These are phyloP conservation scores for Trachelus tabidus DNA, from an alignment of 2,888 invertebrate genomes.

Conservation along the genomic window DNA sequence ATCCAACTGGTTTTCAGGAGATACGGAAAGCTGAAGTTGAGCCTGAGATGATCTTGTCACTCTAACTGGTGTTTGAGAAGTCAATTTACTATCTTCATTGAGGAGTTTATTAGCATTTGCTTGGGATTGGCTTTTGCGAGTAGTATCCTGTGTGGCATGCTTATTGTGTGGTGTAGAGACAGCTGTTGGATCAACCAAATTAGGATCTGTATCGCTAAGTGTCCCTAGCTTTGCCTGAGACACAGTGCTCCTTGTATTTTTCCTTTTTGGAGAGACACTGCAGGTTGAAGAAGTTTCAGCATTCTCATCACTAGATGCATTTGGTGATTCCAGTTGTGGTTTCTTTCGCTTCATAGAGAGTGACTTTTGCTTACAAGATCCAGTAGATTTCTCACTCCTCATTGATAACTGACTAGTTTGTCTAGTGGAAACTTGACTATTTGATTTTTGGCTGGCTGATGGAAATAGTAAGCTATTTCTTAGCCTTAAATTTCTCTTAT, in stretches of 20 bases:
- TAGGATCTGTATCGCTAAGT: not conserved
- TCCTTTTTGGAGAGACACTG: not conserved
- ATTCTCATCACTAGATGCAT: slow-evolving; percentile 4
- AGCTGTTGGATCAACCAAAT: not conserved
- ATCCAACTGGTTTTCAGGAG: slow-evolving; percentile 11
- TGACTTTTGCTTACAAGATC: slow-evolving; percentile 17
- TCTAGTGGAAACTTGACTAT: slow-evolving; percentile 13
- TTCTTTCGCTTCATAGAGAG: slow-evolving; percentile 11
- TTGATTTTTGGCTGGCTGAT: not conserved
- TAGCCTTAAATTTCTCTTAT: slow-evolving; percentile 35
- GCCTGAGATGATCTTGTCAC: not conserved
- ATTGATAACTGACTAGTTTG: slow-evolving; percentile 11
- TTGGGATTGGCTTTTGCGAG: not conserved
- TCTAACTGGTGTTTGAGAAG: not conserved
- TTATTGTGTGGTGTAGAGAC: not conserved
- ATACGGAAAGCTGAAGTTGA: not conserved
- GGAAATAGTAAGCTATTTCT: slow-evolving; percentile 25
- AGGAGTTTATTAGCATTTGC: not conserved
- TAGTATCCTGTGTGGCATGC: not conserved
- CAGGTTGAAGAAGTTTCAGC: not conserved
- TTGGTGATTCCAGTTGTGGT: not conserved
- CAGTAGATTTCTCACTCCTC: slow-evolving; percentile 21
- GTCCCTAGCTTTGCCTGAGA: not conserved
- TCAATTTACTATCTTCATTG: not conserved
- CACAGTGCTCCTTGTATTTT: not conserved